Evolutionary conservation across 2,113 vertebrate species (phyloP).

Genomic region (Trematomus loennbergii): DNA sequence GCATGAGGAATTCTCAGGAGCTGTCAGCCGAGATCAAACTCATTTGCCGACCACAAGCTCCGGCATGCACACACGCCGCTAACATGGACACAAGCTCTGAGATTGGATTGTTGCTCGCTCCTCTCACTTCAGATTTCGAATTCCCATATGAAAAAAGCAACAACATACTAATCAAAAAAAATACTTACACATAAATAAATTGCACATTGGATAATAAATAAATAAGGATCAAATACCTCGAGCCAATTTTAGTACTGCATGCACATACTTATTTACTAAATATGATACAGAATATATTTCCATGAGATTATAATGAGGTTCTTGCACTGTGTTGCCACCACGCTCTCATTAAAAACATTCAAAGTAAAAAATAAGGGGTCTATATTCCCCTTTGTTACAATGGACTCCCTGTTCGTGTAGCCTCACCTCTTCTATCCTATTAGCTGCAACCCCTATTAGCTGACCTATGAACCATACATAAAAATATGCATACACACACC

Average conservation of each 20-base stretch:
- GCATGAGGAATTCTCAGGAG: conserved; percentile 75
- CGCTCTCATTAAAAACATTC: conserved; percentile 34
- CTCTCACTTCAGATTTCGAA: conserved; percentile 13
- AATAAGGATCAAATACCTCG: background rate
- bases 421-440: conserved; percentile 39
- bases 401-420: conserved; percentile 21
- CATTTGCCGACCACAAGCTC: conserved; percentile 77
- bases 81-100: conserved; percentile 41
- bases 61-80: conserved; percentile 50
- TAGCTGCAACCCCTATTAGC: conserved; percentile 38
- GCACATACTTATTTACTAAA: background rate
- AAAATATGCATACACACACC: conserved; percentile 8
- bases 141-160: conserved; percentile 3
- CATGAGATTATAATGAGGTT: conserved; percentile 1
- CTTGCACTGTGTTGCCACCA: background rate
- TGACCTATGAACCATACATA: conserved; percentile 32
- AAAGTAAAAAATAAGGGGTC: conserved; percentile 14
- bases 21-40: conserved; percentile 82
- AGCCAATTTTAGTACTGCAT: background rate
- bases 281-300: background rate
- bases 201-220: background rate
- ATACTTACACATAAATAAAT: background rate
- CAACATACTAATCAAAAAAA: conserved; percentile 12
- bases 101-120: conserved; percentile 48
- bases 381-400: conserved; percentile 32